phyloP scores from a whole-genome alignment of 2,888 invertebrate genomes.

The Zaprionus bogoriensis region DNA sequence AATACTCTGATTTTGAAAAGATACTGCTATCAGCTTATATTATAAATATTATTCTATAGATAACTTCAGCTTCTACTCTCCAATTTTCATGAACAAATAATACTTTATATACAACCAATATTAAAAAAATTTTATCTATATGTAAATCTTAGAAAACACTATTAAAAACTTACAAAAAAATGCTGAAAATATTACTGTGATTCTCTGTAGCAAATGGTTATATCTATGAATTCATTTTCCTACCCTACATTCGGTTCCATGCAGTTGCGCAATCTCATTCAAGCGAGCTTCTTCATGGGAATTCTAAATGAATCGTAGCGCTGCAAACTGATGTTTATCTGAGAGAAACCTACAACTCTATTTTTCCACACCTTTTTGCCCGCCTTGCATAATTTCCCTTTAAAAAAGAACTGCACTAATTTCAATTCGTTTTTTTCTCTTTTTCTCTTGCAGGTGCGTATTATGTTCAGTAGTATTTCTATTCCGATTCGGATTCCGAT shows the following conservation, averaged over 20 bases:
- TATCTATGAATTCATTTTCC: not conserved
- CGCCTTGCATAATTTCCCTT: conserved; percentile 11
- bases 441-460: conserved; percentile 64
- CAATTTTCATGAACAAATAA: too few relatives aligned
- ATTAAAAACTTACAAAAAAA: not conserved
- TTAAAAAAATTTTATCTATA: conserved; percentile 25
- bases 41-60: too few relatives aligned
- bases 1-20: too few relatives aligned
- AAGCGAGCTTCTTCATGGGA: not conserved
- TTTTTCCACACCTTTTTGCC: not conserved
- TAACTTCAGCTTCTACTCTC: too few relatives aligned
- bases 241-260: not conserved
- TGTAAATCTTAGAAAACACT: not conserved
- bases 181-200: not conserved
- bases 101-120: too few relatives aligned
- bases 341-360: not conserved
- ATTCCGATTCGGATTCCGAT: not conserved
- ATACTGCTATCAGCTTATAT: too few relatives aligned
- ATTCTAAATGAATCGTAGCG: not conserved
- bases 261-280: not conserved
- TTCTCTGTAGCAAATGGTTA: too few relatives aligned
- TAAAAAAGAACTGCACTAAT: conserved; percentile 51
- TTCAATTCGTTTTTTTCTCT: conserved; percentile 25
- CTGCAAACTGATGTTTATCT: not conserved
- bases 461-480: not conserved